Conservation (phyloP, 2,113 vertebrate genomes). For the Lucifuga dentata region DNA sequence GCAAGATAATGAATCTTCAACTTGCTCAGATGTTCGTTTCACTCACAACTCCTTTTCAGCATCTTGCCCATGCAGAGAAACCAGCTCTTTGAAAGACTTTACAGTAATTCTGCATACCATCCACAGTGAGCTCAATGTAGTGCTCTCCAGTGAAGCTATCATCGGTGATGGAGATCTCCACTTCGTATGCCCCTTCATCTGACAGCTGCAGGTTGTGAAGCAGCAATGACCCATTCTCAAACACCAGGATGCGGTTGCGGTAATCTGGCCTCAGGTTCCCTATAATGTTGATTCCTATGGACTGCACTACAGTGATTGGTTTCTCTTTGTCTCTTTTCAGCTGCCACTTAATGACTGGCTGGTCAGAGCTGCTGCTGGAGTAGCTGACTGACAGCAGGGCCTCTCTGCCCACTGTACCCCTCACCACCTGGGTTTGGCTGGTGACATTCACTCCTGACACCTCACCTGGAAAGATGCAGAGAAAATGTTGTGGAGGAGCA, state of each 20-base stretch:
- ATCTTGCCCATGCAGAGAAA: neutral
- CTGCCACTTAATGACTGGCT: constrained; percentile 97
- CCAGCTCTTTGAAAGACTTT: neutral
- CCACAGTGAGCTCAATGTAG: constrained; percentile 93
- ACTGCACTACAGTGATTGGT: constrained; percentile 94
- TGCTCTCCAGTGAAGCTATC: constrained; percentile 95
- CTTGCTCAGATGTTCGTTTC: constrained; percentile 18
- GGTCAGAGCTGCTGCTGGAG: constrained; percentile 90
- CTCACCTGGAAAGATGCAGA: constrained; percentile 77
- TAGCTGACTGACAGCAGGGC: constrained; percentile 95
- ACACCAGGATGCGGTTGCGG: constrained; percentile 90
- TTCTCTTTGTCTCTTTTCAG: constrained; percentile 89
- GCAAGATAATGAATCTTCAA: constrained; percentile 27
- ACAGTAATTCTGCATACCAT: constrained; percentile 82
- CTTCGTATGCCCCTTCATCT: constrained; percentile 93
- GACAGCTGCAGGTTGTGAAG: constrained; percentile 91
- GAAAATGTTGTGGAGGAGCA: no score
- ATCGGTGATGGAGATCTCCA: constrained; percentile 97
- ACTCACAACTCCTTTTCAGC: no score
- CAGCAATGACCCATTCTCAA: constrained; percentile 93
- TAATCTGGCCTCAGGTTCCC: constrained; percentile 94
- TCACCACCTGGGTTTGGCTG: constrained; percentile 87
- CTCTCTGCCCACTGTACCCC: constrained; percentile 88
- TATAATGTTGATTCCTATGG: constrained; percentile 93
- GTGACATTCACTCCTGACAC: constrained; percentile 93